These are phyloP conservation scores for Sternarchorhynchus goeldii DNA, from an alignment of 2,797 vertebrate species.

Conservation along the genomic window DNA sequence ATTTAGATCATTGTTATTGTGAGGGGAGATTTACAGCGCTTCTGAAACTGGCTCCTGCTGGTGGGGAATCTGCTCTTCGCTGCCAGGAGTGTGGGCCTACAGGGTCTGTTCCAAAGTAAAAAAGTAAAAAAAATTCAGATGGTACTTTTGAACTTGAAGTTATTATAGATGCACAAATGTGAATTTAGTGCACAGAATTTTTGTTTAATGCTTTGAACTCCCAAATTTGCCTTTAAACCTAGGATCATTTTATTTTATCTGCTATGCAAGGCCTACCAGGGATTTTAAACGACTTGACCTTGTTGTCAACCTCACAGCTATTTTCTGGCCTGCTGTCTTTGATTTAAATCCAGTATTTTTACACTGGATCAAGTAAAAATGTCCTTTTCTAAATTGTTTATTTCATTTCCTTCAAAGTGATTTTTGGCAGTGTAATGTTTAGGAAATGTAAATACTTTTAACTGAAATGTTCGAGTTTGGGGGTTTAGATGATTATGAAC, in stretches of 20 bases:
- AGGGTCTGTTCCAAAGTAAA: background rate
- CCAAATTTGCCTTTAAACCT: background rate
- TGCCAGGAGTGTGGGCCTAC: slow-evolving; percentile 10
- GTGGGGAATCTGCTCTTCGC: slow-evolving; percentile 15
- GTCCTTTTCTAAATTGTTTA: slow-evolving; percentile 11
- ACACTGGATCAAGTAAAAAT: slow-evolving; percentile 39
- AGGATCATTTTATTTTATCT: background rate
- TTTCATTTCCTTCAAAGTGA: slow-evolving; percentile 15
- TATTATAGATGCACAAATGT: background rate
- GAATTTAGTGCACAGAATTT: background rate
- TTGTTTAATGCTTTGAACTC: slow-evolving; percentile 9
- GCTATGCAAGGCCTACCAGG: background rate
- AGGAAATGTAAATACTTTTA: slow-evolving; percentile 77
- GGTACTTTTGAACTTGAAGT: background rate
- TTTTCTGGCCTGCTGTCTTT: background rate
- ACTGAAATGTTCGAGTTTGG: slow-evolving; percentile 72
- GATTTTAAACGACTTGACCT: background rate
- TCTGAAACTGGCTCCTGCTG: slow-evolving; percentile 32
- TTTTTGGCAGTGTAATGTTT: slow-evolving; percentile 52
- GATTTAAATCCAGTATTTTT: slow-evolving; percentile 28
- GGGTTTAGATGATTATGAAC: slow-evolving; percentile 67
- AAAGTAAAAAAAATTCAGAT: background rate
- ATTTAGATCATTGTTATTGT: slow-evolving; percentile 52
- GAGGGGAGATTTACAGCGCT: slow-evolving; percentile 42
- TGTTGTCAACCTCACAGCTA: slow-evolving; percentile 27